Percentiles rank a stretch among this genome's conserved stretches.
These are phyloP conservation scores for Enchytraeus crypticus DNA, from an alignment of 2,888 invertebrate species.

Conservation along the genomic window DNA sequence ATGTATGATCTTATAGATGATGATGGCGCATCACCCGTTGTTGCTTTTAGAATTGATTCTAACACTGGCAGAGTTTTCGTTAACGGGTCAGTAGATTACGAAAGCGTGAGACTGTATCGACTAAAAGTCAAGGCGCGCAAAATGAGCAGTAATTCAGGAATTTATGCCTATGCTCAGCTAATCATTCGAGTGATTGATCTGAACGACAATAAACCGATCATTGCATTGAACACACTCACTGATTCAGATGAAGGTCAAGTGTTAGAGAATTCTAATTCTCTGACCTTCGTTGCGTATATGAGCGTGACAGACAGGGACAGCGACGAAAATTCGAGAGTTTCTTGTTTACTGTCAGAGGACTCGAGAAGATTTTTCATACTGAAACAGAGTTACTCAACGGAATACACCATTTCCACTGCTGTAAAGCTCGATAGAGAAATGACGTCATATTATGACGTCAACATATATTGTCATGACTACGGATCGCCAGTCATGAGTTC, in stretches of 20 bases:
- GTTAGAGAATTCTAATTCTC: constrained; percentile 77
- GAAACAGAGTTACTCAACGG: constrained; percentile 30
- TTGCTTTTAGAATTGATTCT: constrained; percentile 14
- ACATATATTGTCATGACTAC: constrained; percentile 52
- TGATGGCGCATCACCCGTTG: constrained; percentile 1
- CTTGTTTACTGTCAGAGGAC: constrained; percentile 22
- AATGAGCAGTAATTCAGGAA: constrained; percentile 23
- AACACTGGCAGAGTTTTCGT: constrained; percentile 16
- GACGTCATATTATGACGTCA: constrained; percentile 81
- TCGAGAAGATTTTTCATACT: constrained; percentile 27
- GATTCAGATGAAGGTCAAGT: constrained; percentile 47
- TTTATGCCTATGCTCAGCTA: constrained; percentile 28
- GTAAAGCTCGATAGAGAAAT: constrained; percentile 81
- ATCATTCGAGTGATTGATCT: constrained; percentile 31
- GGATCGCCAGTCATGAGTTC: constrained; percentile 16
- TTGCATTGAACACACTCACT: constrained; percentile 30
- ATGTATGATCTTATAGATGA: constrained; percentile 7
- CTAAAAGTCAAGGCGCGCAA: constrained; percentile 20
- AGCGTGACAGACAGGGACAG: constrained; percentile 71
- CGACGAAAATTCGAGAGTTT: constrained; percentile 73
- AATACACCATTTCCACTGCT: constrained; percentile 60
- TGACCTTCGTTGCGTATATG: constrained; percentile 61
- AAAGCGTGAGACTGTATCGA: constrained; percentile 9
- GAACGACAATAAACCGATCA: constrained; percentile 33
- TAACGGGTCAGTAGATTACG: constrained; percentile 19